Percentiles rank a stretch among this genome's conserved stretches.
These are phyloP conservation scores for Corvus moneduloides DNA, from an alignment of 2,113 vertebrate species.

Conservation along the genomic window DNA sequence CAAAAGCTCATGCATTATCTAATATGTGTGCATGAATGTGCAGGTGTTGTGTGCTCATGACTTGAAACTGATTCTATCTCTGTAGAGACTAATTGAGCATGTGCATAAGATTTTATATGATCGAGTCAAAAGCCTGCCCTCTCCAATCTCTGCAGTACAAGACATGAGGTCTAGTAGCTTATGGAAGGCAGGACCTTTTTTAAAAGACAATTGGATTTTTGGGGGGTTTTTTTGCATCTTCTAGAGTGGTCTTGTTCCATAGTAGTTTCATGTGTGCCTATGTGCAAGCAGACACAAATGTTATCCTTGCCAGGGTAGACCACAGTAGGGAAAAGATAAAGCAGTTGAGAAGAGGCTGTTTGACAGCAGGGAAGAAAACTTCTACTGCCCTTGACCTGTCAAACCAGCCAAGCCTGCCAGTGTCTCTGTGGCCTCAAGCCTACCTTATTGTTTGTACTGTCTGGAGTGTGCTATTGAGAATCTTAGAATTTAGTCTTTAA, in stretches of 20 bases:
- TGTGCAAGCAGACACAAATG: neutral
- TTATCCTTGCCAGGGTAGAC: neutral
- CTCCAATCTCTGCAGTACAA: neutral
- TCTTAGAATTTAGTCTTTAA: neutral
- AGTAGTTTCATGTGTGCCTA: neutral
- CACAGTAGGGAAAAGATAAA: neutral
- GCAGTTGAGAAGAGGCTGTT: neutral
- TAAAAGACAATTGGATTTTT: neutral
- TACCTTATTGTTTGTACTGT: neutral
- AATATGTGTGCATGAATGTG: neutral
- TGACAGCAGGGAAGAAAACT: neutral
- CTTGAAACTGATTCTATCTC: neutral
- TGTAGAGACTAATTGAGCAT: neutral
- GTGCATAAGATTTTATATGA: accelerated
- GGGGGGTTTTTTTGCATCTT: neutral
- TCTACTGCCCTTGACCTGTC: neutral
- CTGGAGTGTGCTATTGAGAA: neutral
- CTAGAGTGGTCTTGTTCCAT: neutral
- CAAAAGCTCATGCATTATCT: neutral
- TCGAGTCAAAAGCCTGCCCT: neutral
- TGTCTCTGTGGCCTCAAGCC: neutral
- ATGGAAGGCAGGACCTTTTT: neutral
- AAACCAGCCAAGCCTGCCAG: neutral
- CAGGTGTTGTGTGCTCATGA: neutral
- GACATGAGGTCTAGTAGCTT: neutral